These are phyloP conservation scores for Zoanthus solanderi DNA, from an alignment of 92 coral and sea anemone species.

Conservation along the genomic window DNA sequence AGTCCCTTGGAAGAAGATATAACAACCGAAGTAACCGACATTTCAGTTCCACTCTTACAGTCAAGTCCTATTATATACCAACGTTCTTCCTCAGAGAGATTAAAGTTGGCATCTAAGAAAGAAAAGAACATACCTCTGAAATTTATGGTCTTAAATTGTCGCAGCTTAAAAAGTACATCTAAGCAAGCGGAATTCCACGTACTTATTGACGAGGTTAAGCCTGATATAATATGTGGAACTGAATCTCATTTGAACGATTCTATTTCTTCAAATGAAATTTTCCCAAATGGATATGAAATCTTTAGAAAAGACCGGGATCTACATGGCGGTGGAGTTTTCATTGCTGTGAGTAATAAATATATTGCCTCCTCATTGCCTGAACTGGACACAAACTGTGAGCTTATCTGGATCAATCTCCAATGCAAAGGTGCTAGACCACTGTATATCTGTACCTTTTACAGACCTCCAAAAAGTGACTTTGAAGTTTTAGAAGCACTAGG, in stretches of 20 bases:
- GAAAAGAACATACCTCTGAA: conserved; percentile 40
- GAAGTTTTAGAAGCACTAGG: conserved; percentile 47
- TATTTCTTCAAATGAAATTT: conserved; percentile 47
- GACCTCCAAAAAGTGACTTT: conserved; percentile 56
- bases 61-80: conserved; percentile 34
- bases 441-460: conserved; percentile 40
- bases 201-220: conserved; percentile 33
- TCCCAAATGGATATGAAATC: conserved; percentile 46
- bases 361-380: conserved; percentile 46
- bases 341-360: conserved; percentile 47
- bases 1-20: conserved; percentile 39
- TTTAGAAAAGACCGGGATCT: conserved; percentile 47
- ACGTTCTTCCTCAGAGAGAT: conserved; percentile 3
- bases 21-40: conserved; percentile 26
- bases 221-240: conserved; percentile 57
- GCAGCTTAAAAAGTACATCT: conserved; percentile 45
- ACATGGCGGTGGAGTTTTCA: conserved; percentile 43
- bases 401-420: conserved; percentile 47
- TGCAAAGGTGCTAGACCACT: conserved; percentile 46
- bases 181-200: conserved; percentile 50
- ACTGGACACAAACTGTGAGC: conserved; percentile 25
- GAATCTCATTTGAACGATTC: conserved; percentile 50
- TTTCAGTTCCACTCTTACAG: conserved; percentile 18
- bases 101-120: conserved; percentile 1
- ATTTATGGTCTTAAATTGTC: conserved; percentile 41